These are phyloP conservation scores for Coturnix japonica DNA, from an alignment of 2,113 vertebrate genomes.

Conservation along the genomic window DNA sequence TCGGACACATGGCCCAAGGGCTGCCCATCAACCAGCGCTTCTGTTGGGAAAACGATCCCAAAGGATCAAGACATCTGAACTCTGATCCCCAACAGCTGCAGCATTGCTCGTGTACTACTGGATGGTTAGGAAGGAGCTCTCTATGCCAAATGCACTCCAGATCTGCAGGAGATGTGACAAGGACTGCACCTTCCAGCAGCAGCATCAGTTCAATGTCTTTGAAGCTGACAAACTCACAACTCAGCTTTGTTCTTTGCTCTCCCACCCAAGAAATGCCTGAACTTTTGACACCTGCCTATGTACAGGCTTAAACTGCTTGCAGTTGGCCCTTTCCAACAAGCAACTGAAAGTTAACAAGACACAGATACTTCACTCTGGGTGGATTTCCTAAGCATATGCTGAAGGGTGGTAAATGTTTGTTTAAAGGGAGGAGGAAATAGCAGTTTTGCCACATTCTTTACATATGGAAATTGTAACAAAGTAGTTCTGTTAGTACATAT, in stretches of 20 bases:
- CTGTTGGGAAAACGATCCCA: neutral
- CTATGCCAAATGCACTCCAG: neutral
- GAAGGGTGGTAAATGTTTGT: neutral
- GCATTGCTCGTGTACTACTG: neutral
- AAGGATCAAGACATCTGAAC: neutral
- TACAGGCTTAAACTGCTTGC: rapidly evolving
- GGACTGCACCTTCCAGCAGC: neutral
- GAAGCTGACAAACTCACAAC: neutral
- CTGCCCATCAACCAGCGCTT: neutral
- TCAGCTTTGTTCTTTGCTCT: constrained; percentile 1
- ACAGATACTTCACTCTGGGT: neutral
- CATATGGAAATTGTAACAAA: neutral
- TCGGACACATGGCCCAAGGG: neutral
- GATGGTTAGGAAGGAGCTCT: neutral
- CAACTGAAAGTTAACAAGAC: neutral
- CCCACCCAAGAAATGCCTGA: neutral
- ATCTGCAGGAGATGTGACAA: neutral
- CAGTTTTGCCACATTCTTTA: neutral
- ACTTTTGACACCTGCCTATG: neutral
- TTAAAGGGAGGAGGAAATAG: neutral
- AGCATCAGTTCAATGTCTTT: neutral
- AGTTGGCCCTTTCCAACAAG: neutral
- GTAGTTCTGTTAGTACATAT: neutral
- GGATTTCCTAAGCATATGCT: neutral
- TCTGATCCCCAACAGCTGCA: constrained; percentile 31